Conservation (phyloP, 1,140 invertebrate genomes). For the Drosophila miranda region DNA sequence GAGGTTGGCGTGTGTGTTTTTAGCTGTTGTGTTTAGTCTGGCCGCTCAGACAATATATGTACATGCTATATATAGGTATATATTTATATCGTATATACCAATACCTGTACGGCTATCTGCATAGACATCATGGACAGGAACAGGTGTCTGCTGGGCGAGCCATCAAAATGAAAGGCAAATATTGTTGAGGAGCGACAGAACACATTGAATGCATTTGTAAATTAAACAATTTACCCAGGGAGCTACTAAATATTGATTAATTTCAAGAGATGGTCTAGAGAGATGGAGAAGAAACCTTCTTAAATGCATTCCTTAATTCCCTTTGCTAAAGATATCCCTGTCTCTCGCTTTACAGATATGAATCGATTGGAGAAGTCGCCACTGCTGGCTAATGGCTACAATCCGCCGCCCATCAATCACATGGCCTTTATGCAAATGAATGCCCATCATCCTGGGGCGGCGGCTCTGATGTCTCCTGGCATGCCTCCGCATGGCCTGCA, state of each 20-base stretch:
- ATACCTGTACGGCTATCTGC: conserved; percentile 12
- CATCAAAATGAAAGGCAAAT: conserved; percentile 50
- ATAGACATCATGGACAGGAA: conserved; percentile 20
- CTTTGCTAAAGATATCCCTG: conserved; percentile 18
- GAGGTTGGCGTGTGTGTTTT: conserved; percentile 48
- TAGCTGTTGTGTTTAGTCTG: conserved; percentile 72
- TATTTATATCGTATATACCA: conserved; percentile 7
- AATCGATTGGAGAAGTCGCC: conserved; percentile 95
- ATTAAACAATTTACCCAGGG: conserved; percentile 35
- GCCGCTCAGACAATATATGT: conserved; percentile 53
- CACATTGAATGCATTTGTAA: conserved; percentile 24
- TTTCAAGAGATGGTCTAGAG: background rate
- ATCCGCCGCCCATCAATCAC: conserved; percentile 94
- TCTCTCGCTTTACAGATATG: conserved; percentile 85
- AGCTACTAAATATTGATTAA: conserved; percentile 10
- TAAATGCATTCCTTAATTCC: background rate
- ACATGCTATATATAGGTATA: conserved; percentile 26
- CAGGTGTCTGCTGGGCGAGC: conserved; percentile 52
- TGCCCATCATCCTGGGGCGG: conserved; percentile 86
- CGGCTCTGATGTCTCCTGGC: conserved; percentile 92
- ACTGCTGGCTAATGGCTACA: conserved; percentile 95
- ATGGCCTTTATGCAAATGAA: conserved; percentile 95
- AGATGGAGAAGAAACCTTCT: no score
- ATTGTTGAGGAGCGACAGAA: conserved; percentile 17
- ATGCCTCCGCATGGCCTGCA: conserved; percentile 90